phyloP scores from a whole-genome alignment of 2,113 vertebrate species.

The Collichthys lucidus region DNA sequence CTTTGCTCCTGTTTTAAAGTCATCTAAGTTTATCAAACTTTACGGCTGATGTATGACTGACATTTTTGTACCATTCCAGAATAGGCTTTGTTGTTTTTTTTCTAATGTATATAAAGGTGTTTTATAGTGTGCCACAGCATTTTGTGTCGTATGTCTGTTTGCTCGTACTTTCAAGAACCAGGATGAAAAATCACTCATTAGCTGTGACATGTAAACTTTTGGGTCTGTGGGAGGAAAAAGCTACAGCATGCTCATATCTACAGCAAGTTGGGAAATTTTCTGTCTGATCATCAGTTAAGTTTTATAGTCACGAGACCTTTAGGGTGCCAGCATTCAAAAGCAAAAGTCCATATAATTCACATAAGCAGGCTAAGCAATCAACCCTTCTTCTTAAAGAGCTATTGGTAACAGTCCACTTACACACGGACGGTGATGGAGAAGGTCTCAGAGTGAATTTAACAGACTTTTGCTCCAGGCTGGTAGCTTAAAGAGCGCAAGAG shows the following conservation, averaged over 20 bases:
- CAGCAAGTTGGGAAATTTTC: background rate
- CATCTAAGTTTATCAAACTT: conserved; percentile 40
- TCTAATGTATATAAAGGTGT: conserved; percentile 78
- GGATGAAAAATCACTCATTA: background rate
- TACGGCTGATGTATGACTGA: conserved; percentile 37
- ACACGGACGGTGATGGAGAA: background rate
- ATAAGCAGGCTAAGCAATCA: background rate
- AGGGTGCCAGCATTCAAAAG: background rate
- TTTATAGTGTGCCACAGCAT: conserved; percentile 69
- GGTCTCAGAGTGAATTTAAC: background rate
- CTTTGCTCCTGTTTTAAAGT: conserved; percentile 58
- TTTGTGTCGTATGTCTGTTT: conserved; percentile 4
- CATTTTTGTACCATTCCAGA: conserved; percentile 70
- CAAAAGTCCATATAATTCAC: background rate
- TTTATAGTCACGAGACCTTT: background rate
- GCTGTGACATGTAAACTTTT: background rate
- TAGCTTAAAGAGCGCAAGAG: background rate
- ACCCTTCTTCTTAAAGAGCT: too few species aligned
- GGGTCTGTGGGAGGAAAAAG: background rate
- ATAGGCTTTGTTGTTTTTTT: conserved; percentile 56
- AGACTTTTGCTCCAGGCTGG: background rate
- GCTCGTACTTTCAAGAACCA: background rate
- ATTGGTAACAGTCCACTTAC: background rate
- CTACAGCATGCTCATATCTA: background rate
- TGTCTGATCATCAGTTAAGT: background rate